A percentile compares a stretch with the other conserved stretches of the same genome.
Conservation (phyloP, 2,888 invertebrate genomes). For the Ptychoptera albimana region DNA sequence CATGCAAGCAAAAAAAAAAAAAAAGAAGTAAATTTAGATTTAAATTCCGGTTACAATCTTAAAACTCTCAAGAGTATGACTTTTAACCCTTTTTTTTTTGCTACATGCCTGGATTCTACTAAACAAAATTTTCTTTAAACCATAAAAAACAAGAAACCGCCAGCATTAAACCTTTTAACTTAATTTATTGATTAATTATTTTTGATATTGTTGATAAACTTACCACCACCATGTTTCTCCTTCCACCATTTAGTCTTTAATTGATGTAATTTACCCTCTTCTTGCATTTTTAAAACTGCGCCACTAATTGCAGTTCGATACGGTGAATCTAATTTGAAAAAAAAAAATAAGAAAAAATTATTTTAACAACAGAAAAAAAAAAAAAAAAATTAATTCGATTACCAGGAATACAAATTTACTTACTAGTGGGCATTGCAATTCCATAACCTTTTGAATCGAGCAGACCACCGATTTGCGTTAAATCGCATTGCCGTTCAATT, state of each 20-base stretch:
- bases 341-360: neutral
- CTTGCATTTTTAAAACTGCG: slow-evolving; percentile 80
- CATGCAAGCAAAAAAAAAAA: too few species aligned
- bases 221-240: slow-evolving; percentile 36
- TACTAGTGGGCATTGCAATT: slow-evolving; percentile 82
- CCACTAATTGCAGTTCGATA: slow-evolving; percentile 70
- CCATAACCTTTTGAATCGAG: slow-evolving; percentile 89
- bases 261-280: slow-evolving; percentile 62
- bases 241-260: slow-evolving; percentile 92
- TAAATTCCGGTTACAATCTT: too few species aligned
- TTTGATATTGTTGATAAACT: slow-evolving; percentile 9
- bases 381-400: neutral
- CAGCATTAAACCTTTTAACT: too few species aligned
- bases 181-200: too few species aligned
- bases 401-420: slow-evolving; percentile 23
- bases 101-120: too few species aligned
- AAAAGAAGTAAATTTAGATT: too few species aligned
- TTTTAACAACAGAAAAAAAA: neutral
- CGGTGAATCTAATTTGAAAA: slow-evolving; percentile 42
- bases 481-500: slow-evolving; percentile 67
- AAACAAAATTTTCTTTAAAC: too few species aligned
- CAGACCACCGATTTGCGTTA: slow-evolving; percentile 66
- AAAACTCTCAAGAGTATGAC: too few species aligned
- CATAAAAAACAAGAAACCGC: too few species aligned
- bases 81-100: too few species aligned